Evolutionary conservation across 1,140 invertebrate genomes (phyloP), one percentile per base, ranked within the genome.

Genomic region (Drosophila parvula): DNA sequence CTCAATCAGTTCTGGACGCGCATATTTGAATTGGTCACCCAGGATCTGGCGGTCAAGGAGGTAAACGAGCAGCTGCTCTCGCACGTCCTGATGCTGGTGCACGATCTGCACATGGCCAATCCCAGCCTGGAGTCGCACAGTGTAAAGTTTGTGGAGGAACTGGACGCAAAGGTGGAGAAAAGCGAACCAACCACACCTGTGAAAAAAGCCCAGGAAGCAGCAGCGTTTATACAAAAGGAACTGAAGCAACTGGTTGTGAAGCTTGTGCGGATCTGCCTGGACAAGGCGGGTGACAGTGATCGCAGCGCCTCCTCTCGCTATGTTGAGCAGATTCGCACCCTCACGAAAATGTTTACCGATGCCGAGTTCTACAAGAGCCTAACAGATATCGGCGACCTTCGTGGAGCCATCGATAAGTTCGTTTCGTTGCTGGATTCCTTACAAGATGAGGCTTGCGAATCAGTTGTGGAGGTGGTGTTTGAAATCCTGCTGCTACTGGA

Each of bases 401-500:
- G 92, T 2, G 78, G 90, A 10, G 93, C 95, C 51, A 94, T 94
- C 61, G 80, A 93, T 48, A 92, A 91, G 48, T 91, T 95, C 47
- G 92, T 90, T 14, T 78, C 80, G 0, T 93, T 94, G 91, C 81
- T 95, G 30, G 79, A 81, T 5, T 81, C 90, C 41, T 9, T 74
- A 10, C 90, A 91, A 32, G 81, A 91, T 10, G 90, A 93, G 14
- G 80, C 92, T 45, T 92, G 86, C 8, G 93, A 94, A 44, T 75
- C 88, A 58, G 74, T 94, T 5, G 88, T 95, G 8, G 93, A 94
- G 78, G 92, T 96, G 16, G 93, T 94, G 62, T 95, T 95, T 79
- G 92, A 92, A 60, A 83, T 95, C 32, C 89, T 95, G 14, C 93
- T 91, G 40, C 93, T 94, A 73, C 81, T 94, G 53, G 77, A 92